phyloP scores from a whole-genome alignment of 92 coral and sea anemone species.

The Pocillopora grandis region DNA sequence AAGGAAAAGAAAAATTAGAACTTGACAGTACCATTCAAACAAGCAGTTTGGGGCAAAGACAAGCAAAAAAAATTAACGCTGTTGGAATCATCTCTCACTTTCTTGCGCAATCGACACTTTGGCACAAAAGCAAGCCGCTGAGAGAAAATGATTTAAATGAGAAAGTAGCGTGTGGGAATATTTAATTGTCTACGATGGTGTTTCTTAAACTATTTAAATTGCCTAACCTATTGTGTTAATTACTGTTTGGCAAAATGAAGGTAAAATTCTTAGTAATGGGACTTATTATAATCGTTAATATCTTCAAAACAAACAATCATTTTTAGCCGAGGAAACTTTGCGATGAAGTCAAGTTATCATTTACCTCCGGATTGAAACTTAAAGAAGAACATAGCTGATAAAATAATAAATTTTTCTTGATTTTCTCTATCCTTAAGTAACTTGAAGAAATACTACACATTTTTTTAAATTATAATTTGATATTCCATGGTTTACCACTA shows the following conservation, averaged over 20 bases:
- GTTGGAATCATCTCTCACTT: neutral
- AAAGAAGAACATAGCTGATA: no score
- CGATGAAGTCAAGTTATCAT: neutral
- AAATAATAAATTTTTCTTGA: no score
- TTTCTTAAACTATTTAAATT: slow-evolving; percentile 1
- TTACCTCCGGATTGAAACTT: no score
- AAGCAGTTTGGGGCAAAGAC: neutral
- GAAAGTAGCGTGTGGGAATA: neutral
- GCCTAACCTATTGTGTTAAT: slow-evolving; percentile 1
- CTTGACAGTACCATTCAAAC: neutral
- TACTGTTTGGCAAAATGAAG: neutral
- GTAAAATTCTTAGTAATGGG: neutral
- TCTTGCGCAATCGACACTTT: neutral
- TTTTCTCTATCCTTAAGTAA: no score
- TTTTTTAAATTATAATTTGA: neutral
- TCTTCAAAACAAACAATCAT: neutral
- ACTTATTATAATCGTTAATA: neutral
- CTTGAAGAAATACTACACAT: no score
- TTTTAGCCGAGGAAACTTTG: neutral
- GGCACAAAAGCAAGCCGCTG: neutral
- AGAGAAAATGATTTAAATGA: neutral
- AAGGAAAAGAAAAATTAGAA: neutral
- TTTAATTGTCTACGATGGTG: neutral
- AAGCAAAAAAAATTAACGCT: neutral
- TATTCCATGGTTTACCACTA: neutral